Evolutionary conservation across 2,797 vertebrate genomes (phyloP), one percentile per base, ranked within the genome.

Genomic region (Monodelphis domestica): DNA sequence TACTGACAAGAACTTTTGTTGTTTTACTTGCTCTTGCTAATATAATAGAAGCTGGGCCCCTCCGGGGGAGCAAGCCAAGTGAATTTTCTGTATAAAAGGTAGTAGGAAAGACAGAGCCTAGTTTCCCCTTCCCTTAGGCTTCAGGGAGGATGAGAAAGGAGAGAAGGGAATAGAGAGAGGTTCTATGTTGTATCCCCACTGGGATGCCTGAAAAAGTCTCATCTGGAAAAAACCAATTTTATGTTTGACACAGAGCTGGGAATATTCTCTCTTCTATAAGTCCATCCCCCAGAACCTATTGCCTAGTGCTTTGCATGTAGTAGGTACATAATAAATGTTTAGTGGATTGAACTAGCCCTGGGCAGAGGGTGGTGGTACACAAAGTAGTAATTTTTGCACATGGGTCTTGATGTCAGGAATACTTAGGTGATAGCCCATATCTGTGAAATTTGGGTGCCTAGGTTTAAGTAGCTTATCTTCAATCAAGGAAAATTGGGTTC

Each of bases 281-380:
- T 70, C 87, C 89, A 95, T 59, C 54, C 59, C 33, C 92, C n/a
- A 88, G 57, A 90, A 96, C 5, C 63, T n/a, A 38, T 95, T 97
- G 70, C 38, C 95, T 56, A 88, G 89, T n/a, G 89, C 38, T 12
- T 50, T 50, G 70, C 50, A 50, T 7, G 24, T 84, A 50, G 70
- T 84, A 50, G 70, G 70, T 84, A 50, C 24, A 26, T 84, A 45
- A 70, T 59, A 33, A 59, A 45, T 84, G 70, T 84, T 84, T 45
- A 45, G 84, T 84, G 21, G 38, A 45, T 78, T 78, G 70, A 38
- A 78, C 38, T 78, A 94, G 38, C 45, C 53, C 51, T 94, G 90
- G 91, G 90, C 51, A 56, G 88, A 84, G 55, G 55, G 29, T 78
- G 17, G 55, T 89, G 30, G 57, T 84, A 94, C 92, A 93, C 21